Percentiles rank a stretch among this genome's conserved stretches.
These are phyloP conservation scores for Periplaneta americana DNA, from an alignment of 1,140 invertebrate species.

Conservation along the genomic window DNA sequence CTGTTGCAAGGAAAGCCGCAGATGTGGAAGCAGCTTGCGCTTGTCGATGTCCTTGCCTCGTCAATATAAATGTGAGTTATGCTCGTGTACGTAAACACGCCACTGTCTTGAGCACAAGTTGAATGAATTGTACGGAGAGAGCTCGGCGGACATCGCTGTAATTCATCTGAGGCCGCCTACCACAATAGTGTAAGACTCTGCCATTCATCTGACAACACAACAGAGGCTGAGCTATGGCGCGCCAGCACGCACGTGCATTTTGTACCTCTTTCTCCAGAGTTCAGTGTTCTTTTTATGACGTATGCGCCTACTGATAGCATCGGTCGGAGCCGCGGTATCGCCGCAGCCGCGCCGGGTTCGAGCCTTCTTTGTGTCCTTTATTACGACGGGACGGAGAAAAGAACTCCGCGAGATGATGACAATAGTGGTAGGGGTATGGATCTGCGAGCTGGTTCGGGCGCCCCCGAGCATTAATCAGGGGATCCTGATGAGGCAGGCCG, in stretches of 20 bases:
- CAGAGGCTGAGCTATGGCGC: not conserved
- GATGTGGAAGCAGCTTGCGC: no score
- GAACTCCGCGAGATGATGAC: no score
- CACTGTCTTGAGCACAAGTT: not conserved
- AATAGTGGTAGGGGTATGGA: no score
- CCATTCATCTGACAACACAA: not conserved
- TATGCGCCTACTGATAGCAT: no score
- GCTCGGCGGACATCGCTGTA: not conserved
- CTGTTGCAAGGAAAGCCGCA: no score
- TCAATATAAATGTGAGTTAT: no score
- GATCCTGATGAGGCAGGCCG: not conserved
- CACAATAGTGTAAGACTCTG: not conserved
- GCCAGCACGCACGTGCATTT: not conserved
- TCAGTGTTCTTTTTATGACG: not conserved
- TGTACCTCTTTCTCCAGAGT: not conserved
- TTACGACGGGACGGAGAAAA: no score
- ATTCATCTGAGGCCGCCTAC: not conserved
- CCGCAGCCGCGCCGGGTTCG: no score
- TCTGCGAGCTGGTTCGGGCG: no score
- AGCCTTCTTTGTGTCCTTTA: no score
- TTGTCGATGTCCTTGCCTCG: no score
- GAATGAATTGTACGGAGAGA: not conserved
- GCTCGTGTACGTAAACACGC: not conserved
- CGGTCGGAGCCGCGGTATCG: no score
- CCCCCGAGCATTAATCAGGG: not conserved